These are phyloP conservation scores for Chanos chanos DNA, from an alignment of 2,797 vertebrate species.

Conservation along the genomic window DNA sequence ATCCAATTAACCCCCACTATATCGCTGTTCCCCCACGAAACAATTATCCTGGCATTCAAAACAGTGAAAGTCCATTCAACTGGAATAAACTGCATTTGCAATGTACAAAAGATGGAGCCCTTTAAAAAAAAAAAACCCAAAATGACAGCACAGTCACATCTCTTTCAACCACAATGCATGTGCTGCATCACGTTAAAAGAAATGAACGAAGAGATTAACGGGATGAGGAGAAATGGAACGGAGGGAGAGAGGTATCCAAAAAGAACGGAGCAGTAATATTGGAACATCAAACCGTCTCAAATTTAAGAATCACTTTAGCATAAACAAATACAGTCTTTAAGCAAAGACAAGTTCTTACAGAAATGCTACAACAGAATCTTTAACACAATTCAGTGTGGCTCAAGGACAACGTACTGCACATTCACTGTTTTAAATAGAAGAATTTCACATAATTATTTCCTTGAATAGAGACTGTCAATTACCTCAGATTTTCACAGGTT, in stretches of 20 bases:
- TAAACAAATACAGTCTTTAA: slow-evolving; percentile 70
- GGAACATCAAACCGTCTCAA: slow-evolving; percentile 36
- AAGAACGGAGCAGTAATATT: slow-evolving; percentile 11
- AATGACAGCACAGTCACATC: background rate
- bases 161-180: no score
- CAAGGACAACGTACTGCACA: slow-evolving; percentile 69
- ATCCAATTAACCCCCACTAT: background rate
- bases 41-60: slow-evolving; percentile 3
- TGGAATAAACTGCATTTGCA: slow-evolving; percentile 9
- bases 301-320: slow-evolving; percentile 36
- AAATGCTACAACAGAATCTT: slow-evolving; percentile 67
- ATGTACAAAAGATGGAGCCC: slow-evolving; percentile 2
- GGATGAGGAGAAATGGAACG: slow-evolving; percentile 1
- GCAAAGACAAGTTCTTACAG: slow-evolving; percentile 61
- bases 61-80: background rate
- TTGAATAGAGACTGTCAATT: no score
- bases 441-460: slow-evolving; percentile 22
- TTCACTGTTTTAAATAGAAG: slow-evolving; percentile 63
- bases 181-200: no score
- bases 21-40: background rate
- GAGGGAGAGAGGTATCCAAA: slow-evolving; percentile 2
- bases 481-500: no score
- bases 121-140: background rate
- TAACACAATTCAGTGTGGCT: slow-evolving; percentile 68
- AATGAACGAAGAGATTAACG: no score